These are phyloP conservation scores for Lindbergichthys nudifrons DNA, from an alignment of 2,797 vertebrate genomes.

Conservation along the genomic window DNA sequence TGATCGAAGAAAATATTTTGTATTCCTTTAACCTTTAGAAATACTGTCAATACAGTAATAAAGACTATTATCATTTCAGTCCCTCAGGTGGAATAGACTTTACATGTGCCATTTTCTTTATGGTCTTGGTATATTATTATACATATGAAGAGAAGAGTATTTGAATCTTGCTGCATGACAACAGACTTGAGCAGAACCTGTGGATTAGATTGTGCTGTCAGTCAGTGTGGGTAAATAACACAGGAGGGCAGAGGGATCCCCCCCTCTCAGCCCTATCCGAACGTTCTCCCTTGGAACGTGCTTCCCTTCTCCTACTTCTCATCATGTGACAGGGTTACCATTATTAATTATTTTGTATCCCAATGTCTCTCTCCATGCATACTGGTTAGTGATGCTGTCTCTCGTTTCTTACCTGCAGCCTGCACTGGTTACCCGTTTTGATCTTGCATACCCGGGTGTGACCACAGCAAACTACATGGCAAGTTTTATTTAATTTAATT, in stretches of 20 bases:
- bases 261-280: constrained; percentile 47
- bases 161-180: no score
- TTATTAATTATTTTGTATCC: constrained; percentile 48
- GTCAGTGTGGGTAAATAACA: constrained; percentile 21
- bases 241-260: constrained; percentile 45
- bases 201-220: background rate
- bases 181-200: no score
- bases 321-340: constrained; percentile 62
- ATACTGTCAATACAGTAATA: background rate
- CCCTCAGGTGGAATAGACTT: background rate
- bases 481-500: constrained; percentile 77
- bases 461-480: constrained; percentile 87
- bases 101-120: background rate
- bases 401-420: constrained; percentile 85
- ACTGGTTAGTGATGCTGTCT: constrained; percentile 74
- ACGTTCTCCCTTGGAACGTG: constrained; percentile 29
- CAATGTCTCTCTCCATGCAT: constrained; percentile 27
- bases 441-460: constrained; percentile 86
- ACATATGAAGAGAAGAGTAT: no score
- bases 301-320: constrained; percentile 11
- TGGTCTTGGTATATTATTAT: background rate
- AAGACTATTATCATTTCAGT: background rate
- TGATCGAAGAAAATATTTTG: background rate
- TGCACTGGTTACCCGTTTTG: constrained; percentile 86
- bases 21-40: no score